Percentiles rank a stretch among this genome's conserved stretches.
phyloP scores from a whole-genome alignment of 2,797 vertebrate genomes.

The Brotogeris chrysoptera region DNA sequence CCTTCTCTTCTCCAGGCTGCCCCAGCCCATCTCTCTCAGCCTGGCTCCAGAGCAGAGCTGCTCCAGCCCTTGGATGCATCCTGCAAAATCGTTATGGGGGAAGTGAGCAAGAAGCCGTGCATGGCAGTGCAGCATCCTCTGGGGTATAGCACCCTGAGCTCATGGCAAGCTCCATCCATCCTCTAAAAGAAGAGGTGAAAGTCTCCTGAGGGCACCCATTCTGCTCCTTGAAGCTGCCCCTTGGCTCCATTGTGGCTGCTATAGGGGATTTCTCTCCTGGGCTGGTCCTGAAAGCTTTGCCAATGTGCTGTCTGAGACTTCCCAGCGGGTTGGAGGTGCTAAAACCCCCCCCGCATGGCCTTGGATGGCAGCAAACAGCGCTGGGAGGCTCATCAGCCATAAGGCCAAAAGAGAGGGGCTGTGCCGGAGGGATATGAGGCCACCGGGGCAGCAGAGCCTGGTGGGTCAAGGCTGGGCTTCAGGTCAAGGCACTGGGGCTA shows the following conservation, averaged over 20 bases:
- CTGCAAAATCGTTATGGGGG: fast-evolving
- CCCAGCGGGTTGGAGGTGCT: too few relatives aligned
- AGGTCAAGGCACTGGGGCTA: fast-evolving
- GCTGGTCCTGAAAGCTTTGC: background rate
- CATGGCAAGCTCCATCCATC: fast-evolving
- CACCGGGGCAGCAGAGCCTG: background rate
- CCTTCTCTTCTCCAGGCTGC: too few relatives aligned
- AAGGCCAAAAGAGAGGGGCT: background rate
- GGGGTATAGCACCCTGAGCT: background rate
- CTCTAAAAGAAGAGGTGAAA: fast-evolving
- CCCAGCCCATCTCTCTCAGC: too few relatives aligned
- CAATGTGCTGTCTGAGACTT: background rate
- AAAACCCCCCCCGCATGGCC: background rate
- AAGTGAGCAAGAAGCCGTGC: fast-evolving
- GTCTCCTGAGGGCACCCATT: background rate
- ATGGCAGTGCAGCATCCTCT: fast-evolving
- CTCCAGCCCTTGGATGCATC: background rate
- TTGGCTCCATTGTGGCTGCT: fast-evolving
- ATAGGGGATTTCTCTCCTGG: fast-evolving
- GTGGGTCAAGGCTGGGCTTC: background rate
- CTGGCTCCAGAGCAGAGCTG: background rate
- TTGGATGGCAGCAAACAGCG: background rate
- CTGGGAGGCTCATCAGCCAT: fast-evolving
- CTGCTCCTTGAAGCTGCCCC: background rate
- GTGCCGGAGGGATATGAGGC: fast-evolving